A percentile compares a stretch with the other conserved stretches of the same genome.
phyloP scores from a whole-genome alignment of 2,888 invertebrate species.

The Drosophila austrosaltans region DNA sequence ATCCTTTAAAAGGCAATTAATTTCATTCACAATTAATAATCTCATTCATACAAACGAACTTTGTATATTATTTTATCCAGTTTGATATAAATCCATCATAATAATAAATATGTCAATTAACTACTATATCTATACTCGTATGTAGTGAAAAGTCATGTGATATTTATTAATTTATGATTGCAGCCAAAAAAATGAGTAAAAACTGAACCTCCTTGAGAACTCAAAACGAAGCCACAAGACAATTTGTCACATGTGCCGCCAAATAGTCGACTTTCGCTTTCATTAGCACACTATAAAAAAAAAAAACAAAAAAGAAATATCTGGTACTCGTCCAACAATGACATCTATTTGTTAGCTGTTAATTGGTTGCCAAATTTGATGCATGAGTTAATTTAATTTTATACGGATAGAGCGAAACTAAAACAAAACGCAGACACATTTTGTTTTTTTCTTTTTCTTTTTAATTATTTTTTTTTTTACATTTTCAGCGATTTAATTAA shows the following conservation, averaged over 20 bases:
- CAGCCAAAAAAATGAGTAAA: neutral
- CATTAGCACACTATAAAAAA: conserved; percentile 42
- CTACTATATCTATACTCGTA: neutral
- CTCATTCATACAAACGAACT: neutral
- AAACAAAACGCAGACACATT: conserved; percentile 18
- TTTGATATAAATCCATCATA: neutral
- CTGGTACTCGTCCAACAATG: conserved; percentile 38
- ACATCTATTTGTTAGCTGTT: conserved; percentile 73
- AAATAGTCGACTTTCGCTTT: conserved; percentile 41
- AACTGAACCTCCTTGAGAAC: conserved; percentile 16
- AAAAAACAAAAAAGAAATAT: conserved; percentile 14
- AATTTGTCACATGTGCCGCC: conserved; percentile 55
- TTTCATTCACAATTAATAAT: neutral
- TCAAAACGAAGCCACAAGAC: conserved; percentile 16
- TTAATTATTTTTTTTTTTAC: conserved; percentile 44
- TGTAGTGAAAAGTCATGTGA: conserved; percentile 3
- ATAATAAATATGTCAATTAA: too few species aligned
- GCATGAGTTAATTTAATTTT: conserved; percentile 70
- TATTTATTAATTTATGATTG: conserved; percentile 4
- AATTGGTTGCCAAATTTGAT: conserved; percentile 66
- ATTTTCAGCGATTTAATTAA: conserved; percentile 68
- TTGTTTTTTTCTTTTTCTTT: neutral
- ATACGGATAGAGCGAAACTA: conserved; percentile 27
- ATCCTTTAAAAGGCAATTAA: neutral
- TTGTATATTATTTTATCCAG: neutral